phyloP scores from a whole-genome alignment of 2,113 vertebrate species.

The Centropristis striata region DNA sequence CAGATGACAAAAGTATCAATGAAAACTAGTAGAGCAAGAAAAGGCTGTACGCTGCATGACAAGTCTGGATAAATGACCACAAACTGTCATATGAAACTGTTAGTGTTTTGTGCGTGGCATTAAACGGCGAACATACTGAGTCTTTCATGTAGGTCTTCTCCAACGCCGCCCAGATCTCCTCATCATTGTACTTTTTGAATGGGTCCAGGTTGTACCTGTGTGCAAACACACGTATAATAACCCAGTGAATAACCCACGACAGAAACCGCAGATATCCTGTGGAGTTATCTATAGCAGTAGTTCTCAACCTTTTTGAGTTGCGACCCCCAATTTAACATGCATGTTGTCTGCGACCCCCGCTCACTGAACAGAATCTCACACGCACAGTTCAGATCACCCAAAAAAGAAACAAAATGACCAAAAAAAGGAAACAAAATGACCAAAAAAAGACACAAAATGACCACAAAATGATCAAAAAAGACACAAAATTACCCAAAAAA shows the following conservation, averaged over 20 bases:
- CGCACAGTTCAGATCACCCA: too few relatives aligned
- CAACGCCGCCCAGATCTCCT: conserved; percentile 86
- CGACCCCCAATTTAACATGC: too few relatives aligned
- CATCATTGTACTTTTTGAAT: conserved; percentile 80
- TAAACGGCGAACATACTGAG: conserved; percentile 65
- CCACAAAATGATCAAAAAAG: too few relatives aligned
- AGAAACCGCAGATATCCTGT: fast-evolving
- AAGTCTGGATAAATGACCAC: not conserved
- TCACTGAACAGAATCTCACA: too few relatives aligned
- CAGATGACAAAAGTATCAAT: not conserved
- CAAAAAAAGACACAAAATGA: too few relatives aligned
- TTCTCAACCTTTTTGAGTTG: too few relatives aligned
- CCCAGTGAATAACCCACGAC: not conserved
- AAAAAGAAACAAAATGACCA: too few relatives aligned
- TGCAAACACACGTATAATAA: not conserved
- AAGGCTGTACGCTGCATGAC: not conserved
- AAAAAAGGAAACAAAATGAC: too few relatives aligned
- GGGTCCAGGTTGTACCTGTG: conserved; percentile 87
- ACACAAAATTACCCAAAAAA: too few relatives aligned
- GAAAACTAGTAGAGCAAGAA: not conserved
- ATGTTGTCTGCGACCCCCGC: too few relatives aligned
- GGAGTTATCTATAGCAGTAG: too few relatives aligned
- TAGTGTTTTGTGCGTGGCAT: not conserved
- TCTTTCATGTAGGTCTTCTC: conserved; percentile 88
- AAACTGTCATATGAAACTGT: not conserved